A percentile compares a stretch with the other conserved stretches of the same genome.
phyloP scores from a whole-genome alignment of 2,113 vertebrate species.

The Anoplopoma fimbria region DNA sequence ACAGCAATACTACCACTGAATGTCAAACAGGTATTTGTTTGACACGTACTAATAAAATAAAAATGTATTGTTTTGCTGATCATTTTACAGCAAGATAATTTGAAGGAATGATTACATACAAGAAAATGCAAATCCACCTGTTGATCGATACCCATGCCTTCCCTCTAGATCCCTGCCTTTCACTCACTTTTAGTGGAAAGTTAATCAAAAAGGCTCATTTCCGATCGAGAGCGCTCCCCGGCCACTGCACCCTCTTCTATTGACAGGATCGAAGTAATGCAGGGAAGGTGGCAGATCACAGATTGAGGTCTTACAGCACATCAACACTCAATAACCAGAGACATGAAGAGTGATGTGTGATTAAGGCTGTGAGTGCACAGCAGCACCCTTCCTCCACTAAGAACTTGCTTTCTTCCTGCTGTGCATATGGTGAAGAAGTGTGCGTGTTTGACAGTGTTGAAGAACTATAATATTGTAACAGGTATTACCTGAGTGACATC shows the following conservation, averaged over 20 bases:
- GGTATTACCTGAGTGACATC: no score
- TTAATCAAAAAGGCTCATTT: conserved; percentile 17
- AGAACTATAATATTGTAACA: neutral
- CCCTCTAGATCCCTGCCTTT: neutral
- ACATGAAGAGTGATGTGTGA: conserved; percentile 3
- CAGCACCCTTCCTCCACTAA: neutral
- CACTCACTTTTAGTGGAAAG: conserved; percentile 7
- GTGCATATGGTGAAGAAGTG: neutral
- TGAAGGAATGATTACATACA: neutral
- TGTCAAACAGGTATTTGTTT: neutral
- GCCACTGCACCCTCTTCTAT: neutral
- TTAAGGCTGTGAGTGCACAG: neutral
- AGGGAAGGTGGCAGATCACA: neutral
- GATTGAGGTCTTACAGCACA: no score
- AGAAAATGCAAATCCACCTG: neutral
- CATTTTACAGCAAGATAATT: neutral
- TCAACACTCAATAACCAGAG: neutral
- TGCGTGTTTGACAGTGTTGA: neutral
- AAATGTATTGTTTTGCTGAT: neutral
- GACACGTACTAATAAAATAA: neutral
- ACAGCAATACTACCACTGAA: neutral
- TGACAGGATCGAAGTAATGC: conserved; percentile 4
- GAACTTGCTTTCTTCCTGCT: neutral
- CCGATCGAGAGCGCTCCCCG: neutral
- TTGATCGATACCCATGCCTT: neutral